A percentile compares a stretch with the other conserved stretches of the same genome.
Conservation (phyloP, 2,113 vertebrate genomes). For the Bos indicus region DNA sequence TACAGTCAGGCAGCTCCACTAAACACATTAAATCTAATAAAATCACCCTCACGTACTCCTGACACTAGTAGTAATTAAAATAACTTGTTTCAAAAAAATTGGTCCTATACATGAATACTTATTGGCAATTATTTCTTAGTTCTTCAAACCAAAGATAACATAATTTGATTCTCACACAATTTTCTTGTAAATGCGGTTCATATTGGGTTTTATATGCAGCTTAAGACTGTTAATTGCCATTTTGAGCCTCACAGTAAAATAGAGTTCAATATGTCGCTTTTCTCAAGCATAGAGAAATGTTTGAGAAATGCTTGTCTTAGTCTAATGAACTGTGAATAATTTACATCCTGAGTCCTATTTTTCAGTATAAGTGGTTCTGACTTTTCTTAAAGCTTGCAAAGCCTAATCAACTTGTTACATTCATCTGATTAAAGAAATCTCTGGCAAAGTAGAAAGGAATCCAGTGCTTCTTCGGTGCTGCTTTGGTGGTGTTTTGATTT, state of each 20-base stretch:
- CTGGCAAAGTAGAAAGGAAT: constrained; percentile 42
- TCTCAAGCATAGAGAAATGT: constrained; percentile 80
- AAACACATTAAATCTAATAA: constrained; percentile 83
- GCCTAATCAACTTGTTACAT: constrained; percentile 77
- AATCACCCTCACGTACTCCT: constrained; percentile 81
- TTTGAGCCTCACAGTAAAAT: constrained; percentile 83
- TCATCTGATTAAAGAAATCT: constrained; percentile 78
- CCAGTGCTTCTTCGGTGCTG: constrained; percentile 4
- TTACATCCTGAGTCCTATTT: constrained; percentile 82
- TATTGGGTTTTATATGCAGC: constrained; percentile 82
- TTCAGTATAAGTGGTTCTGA: constrained; percentile 79
- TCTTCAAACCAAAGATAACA: constrained; percentile 86
- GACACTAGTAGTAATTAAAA: constrained; percentile 86
- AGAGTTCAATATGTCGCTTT: constrained; percentile 84
- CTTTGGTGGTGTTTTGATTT: background rate
- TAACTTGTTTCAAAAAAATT: constrained; percentile 84
- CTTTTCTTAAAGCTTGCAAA: constrained; percentile 77
- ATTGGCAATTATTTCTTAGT: constrained; percentile 88
- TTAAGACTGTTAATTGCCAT: constrained; percentile 85
- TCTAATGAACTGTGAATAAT: constrained; percentile 87
- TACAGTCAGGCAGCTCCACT: constrained; percentile 78
- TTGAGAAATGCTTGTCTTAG: constrained; percentile 83
- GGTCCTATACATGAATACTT: constrained; percentile 86
- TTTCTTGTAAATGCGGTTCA: constrained; percentile 83
- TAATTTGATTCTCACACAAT: constrained; percentile 87